Evolutionary conservation across 2,888 invertebrate species (phyloP).

Genomic region (Heliothis peltigera): DNA sequence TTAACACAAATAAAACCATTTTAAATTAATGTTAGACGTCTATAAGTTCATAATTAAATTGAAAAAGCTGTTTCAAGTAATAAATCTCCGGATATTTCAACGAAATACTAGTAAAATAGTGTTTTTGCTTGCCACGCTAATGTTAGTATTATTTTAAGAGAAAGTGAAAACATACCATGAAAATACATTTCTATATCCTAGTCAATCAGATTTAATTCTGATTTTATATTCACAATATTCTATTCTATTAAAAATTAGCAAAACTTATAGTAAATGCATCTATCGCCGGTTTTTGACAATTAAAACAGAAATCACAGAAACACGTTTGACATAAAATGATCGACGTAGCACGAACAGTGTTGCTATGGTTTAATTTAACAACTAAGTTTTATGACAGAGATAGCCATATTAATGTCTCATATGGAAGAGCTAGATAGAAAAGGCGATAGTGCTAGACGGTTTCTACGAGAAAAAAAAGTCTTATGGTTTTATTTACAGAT

Average conservation of each 20-base stretch:
- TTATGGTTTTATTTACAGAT: too few relatives aligned
- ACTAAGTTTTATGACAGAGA: slow-evolving; percentile 1
- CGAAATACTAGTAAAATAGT: slow-evolving; percentile 6
- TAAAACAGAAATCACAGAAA: slow-evolving; percentile 23
- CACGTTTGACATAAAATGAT: slow-evolving; percentile 76
- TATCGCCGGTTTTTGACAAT: slow-evolving; percentile 67
- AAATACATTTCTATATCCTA: slow-evolving; percentile 69
- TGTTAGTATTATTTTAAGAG: slow-evolving; percentile 29
- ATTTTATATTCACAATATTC: slow-evolving; percentile 47
- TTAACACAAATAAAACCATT: slow-evolving; percentile 11
- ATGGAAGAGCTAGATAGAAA: not conserved
- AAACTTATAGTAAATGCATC: slow-evolving; percentile 39
- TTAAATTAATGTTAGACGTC: not conserved
- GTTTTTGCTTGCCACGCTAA: slow-evolving; percentile 49
- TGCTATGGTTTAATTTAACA: slow-evolving; percentile 50
- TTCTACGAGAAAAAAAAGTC: too few relatives aligned
- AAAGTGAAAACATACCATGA: slow-evolving; percentile 69
- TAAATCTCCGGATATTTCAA: not conserved
- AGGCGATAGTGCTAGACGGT: not conserved
- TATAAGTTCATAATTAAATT: not conserved
- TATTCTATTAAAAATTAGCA: slow-evolving; percentile 47
- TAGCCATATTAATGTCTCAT: not conserved
- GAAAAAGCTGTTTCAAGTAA: not conserved
- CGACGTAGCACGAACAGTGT: slow-evolving; percentile 77
- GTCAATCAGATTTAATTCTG: slow-evolving; percentile 57